Base-by-base conservation (phyloP, 2,113 vertebrate species). In the Lagopus leucura region DNA sequence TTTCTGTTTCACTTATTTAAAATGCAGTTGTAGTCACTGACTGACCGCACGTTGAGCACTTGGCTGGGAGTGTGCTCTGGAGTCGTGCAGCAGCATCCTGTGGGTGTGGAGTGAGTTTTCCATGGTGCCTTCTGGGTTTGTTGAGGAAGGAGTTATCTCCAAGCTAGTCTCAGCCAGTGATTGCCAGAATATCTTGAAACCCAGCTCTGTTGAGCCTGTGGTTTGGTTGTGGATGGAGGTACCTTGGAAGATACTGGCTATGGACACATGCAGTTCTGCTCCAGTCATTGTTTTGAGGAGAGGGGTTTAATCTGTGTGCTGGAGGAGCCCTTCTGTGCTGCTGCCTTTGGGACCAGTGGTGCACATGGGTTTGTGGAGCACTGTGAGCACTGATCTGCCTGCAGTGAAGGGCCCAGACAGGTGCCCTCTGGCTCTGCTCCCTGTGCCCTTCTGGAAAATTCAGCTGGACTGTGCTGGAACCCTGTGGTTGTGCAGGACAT, bases 201-300 rank as follows among this genome's bases (percentile, higher is more conserved):
- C 67, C 71, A 40, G 74, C 77, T 86, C 66, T 92, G 0, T 76
- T 13, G 89, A 90, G 90, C 70, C 57, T 47, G 74, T 70, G 76
- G 86, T 87, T 80, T 90, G 70, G 58, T 78, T 9, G 2, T 79
- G 90, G 74, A 54, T 93, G 90, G 71, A 67, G 89, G 74, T 34
- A 90, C 95, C 96, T 95, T 90, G 93, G 96, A 95, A 97, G 94
- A 96, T 97, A 97, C 95, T 95, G 92, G 77, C 66, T 40, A 61
- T 2, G 32, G 89, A 38, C 50, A 74, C 81, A 47, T 0, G 7
- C 81, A 74, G 77, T 91, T 88, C 82, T 79, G 76, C 92, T 90
- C 86, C 81, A 34, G 92, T 34, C 94, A 92, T 93, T 96, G 57
- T 67, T 88, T 83, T 2, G 25, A 50, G 60, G 60, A 50, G 50